Evolutionary conservation across 2,113 vertebrate genomes (phyloP).

Genomic region (Enhydra lutris): DNA sequence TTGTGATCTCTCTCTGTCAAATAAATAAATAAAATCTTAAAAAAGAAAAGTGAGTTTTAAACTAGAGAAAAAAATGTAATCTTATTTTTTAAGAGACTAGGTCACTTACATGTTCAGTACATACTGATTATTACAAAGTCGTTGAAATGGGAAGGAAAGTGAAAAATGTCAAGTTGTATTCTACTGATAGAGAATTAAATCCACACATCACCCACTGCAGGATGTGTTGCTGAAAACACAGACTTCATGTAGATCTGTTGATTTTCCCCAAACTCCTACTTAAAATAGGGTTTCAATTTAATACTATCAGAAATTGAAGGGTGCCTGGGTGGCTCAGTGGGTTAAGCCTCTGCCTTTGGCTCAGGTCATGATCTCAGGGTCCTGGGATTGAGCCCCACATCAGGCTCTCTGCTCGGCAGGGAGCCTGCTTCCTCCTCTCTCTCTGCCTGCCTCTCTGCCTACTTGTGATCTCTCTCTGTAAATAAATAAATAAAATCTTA

Average conservation of each 20-base stretch:
- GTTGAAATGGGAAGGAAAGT: neutral
- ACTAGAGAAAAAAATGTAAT: neutral
- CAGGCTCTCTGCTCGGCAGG: no score
- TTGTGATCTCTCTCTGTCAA: no score
- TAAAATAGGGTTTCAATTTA: neutral
- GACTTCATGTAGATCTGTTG: neutral
- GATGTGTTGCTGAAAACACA: neutral
- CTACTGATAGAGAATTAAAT: neutral
- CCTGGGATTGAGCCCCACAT: no score
- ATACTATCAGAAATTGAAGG: neutral
- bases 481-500: no score
- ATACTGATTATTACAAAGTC: neutral
- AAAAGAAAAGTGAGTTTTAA: neutral
- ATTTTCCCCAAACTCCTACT: neutral
- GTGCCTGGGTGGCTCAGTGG: no score
- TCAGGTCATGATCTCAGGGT: no score
- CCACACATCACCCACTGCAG: neutral
- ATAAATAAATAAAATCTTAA: no score
- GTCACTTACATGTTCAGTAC: neutral
- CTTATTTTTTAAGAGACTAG: neutral
- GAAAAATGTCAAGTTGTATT: neutral
- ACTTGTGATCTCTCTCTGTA: no score
- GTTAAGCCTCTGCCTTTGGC: no score
- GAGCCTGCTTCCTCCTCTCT: no score
- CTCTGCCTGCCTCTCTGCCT: no score